A percentile compares a stretch with the other conserved stretches of the same genome.
phyloP scores from a whole-genome alignment of 2,888 invertebrate species.

The Idaea biselata region DNA sequence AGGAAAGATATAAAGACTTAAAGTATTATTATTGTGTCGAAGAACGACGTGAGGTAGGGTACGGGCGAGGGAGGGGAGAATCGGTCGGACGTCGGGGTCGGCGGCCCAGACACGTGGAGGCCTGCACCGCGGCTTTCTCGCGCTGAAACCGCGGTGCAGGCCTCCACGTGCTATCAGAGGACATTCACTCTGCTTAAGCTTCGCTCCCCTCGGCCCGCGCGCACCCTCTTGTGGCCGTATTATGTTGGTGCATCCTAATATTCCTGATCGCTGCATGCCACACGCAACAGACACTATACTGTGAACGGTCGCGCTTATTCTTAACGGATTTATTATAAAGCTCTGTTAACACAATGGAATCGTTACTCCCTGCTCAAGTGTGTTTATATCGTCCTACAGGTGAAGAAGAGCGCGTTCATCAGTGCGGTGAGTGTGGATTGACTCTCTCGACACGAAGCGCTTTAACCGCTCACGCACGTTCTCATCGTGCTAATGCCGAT shows the following conservation, averaged over 20 bases:
- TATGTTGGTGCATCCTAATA: slow-evolving; percentile 72
- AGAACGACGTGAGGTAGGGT: slow-evolving; percentile 34
- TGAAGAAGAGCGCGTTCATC: slow-evolving; percentile 73
- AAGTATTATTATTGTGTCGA: slow-evolving; percentile 11
- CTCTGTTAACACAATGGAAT: slow-evolving; percentile 37
- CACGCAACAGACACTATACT: slow-evolving; percentile 70
- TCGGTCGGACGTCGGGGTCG: slow-evolving; percentile 50
- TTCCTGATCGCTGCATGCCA: slow-evolving; percentile 72
- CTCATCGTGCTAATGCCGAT: slow-evolving; percentile 78
- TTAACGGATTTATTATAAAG: slow-evolving; percentile 19
- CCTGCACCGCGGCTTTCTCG: slow-evolving; percentile 66
- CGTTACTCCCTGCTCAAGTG: slow-evolving; percentile 44
- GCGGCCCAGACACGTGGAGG: slow-evolving; percentile 76
- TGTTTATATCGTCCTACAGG: slow-evolving; percentile 67
- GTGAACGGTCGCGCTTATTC: slow-evolving; percentile 56
- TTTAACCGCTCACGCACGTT: slow-evolving; percentile 85
- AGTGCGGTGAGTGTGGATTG: slow-evolving; percentile 87
- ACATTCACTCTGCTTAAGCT: slow-evolving; percentile 58
- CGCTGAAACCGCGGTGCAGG: slow-evolving; percentile 68
- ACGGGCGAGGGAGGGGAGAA: slow-evolving; percentile 40
- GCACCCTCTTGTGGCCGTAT: slow-evolving; percentile 53
- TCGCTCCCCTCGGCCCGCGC: slow-evolving; percentile 48
- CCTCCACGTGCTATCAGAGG: slow-evolving; percentile 75
- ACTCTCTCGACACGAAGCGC: slow-evolving; percentile 88
- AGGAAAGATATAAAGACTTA: neutral